Evolutionary conservation across 2,888 invertebrate species (phyloP).

Genomic region (Resseliella maxima): DNA sequence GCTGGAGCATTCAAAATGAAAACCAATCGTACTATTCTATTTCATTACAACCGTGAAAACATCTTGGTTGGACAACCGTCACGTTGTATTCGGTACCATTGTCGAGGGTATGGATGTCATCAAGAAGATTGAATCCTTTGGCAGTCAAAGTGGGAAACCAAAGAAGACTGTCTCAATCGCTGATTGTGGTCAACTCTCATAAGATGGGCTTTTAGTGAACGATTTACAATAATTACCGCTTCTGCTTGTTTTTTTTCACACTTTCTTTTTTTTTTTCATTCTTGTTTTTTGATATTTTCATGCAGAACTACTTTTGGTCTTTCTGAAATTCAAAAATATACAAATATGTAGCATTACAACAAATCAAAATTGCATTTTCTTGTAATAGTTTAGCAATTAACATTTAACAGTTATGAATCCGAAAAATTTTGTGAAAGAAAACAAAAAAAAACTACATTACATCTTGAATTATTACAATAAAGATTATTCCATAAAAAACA

Average conservation of each 20-base stretch:
- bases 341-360: no score
- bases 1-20: no score
- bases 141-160: constrained; percentile 87
- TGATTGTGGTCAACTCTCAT: constrained; percentile 82
- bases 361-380: no score
- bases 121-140: constrained; percentile 83
- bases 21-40: no score
- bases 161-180: constrained; percentile 82
- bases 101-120: constrained; percentile 93
- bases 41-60: constrained; percentile 95
- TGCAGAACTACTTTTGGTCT: no score
- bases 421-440: not conserved
- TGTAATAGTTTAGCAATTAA: no score
- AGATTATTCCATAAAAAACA: constrained; percentile 1
- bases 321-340: no score
- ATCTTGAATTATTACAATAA: not conserved
- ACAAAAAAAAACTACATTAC: not conserved
- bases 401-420: no score
- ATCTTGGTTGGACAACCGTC: constrained; percentile 92
- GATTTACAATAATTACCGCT: not conserved
- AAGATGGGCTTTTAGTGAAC: not conserved
- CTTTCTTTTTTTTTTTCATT: not conserved
- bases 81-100: constrained; percentile 93
- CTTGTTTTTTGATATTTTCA: no score
- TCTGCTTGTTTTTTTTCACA: not conserved